Percentiles rank a stretch among this genome's conserved stretches.
phyloP scores from a whole-genome alignment of 2,113 vertebrate genomes.

The Dipodomys merriami region DNA sequence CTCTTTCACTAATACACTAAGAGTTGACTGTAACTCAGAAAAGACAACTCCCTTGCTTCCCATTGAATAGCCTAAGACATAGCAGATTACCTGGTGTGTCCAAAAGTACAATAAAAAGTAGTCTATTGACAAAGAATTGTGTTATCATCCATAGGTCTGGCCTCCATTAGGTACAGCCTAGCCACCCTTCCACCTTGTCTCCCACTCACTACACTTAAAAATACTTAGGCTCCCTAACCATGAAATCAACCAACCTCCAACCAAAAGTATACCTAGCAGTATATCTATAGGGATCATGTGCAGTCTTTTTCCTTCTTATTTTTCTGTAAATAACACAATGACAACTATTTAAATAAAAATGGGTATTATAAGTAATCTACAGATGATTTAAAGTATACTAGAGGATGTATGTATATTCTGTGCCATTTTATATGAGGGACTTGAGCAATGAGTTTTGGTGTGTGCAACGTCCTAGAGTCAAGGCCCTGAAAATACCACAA shows the following conservation, averaged over 20 bases:
- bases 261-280: not conserved
- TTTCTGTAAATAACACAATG: not conserved
- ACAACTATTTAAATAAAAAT: not conserved
- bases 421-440: not conserved
- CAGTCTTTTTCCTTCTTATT: not conserved
- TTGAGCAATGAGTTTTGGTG: not conserved
- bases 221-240: not conserved
- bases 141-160: no score
- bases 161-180: not conserved
- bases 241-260: not conserved
- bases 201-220: not conserved
- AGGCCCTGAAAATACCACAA: not conserved
- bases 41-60: not conserved
- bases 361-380: not conserved
- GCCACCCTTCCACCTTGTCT: rapidly evolving
- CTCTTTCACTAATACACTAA: not conserved
- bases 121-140: rapidly evolving
- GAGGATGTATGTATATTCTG: not conserved
- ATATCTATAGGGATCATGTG: not conserved
- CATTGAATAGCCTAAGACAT: no score
- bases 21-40: not conserved
- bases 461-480: not conserved
- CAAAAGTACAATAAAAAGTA: not conserved
- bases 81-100: not conserved
- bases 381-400: not conserved